Base-by-base conservation (phyloP, 2,888 invertebrate species). In the Germaria angustata region DNA sequence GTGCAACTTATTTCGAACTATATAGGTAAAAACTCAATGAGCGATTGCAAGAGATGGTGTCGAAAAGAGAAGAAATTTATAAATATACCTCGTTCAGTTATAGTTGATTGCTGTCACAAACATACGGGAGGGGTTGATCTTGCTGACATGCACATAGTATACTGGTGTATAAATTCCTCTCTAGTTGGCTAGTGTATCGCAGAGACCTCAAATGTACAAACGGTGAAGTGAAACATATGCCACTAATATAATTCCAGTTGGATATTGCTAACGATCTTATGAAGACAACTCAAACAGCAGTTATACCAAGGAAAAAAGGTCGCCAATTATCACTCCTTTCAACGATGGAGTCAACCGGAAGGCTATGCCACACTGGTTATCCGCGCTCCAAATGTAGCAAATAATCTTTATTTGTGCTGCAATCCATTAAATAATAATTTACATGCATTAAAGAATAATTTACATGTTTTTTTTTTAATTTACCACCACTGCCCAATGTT, bases 201-300 rank as follows among this genome's bases (percentile, higher is more conserved):
- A 82, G 82, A 78, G 75, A 84, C 68, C 13, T 80, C 13, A 76
- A 44, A 68, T 8, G 73, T 57, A 41, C 76, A 68, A 41, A 51
- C 55, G 69, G 76, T 9, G 65, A 73, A 46, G 17, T 24, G 13
- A 83, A 76, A 15, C 28, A 81, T 71, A 83, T 80, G 79, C 55
- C 73, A 24, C 75, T 78, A 17, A 65, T 84, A 69, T 66, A 85
- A n/a, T 85, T 84, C 34, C 66, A 82, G 28, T 79, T 84, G 55
- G 71, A 77, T 75, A 66, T 82, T 69, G 69, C 80, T 71, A 61
- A 57, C 49, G 84, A 84, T 46, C 71, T 84, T 44, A 34, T 81
- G 57, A 72, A 66, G 28, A 68, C 78, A 69, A 66, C 22, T 17
- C 0, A 41, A 41, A 15, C 41, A 41, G 41, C 15, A 2, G 2